These are phyloP conservation scores for Scaptomyza montana DNA, from an alignment of 1,140 invertebrate genomes.

Conservation along the genomic window DNA sequence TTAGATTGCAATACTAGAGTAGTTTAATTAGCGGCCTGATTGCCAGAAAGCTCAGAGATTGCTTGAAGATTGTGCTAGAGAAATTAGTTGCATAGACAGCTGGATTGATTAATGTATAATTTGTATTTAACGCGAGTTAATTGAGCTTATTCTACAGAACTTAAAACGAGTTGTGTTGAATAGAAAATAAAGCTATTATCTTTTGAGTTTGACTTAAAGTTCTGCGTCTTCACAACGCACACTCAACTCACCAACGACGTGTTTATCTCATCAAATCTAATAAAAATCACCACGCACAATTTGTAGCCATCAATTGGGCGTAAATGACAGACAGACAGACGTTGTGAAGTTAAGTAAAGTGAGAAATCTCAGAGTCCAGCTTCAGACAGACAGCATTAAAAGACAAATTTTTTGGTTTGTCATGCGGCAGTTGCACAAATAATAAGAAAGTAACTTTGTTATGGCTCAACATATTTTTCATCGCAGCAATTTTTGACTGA, in stretches of 20 bases:
- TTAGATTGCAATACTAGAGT: slow-evolving; percentile 18
- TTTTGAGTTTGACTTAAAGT: too few species aligned
- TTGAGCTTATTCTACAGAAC: neutral
- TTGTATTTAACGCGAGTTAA: neutral
- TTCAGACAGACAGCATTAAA: slow-evolving; percentile 13
- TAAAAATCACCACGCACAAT: slow-evolving; percentile 59
- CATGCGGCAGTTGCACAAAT: slow-evolving; percentile 8
- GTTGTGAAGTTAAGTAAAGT: neutral
- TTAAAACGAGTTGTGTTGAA: too few species aligned
- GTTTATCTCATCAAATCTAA: slow-evolving; percentile 59
- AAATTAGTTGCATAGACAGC: slow-evolving; percentile 22
- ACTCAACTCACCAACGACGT: slow-evolving; percentile 21
- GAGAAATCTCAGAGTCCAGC: neutral
- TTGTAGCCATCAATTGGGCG: slow-evolving; percentile 57
- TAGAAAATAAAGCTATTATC: too few species aligned
- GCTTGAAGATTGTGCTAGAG: slow-evolving; percentile 6
- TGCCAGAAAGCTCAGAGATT: neutral
- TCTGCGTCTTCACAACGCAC: too few species aligned
- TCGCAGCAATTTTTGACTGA: slow-evolving; percentile 23
- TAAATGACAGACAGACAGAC: slow-evolving; percentile 24
- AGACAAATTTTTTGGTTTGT: slow-evolving; percentile 27
- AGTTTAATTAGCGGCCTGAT: slow-evolving; percentile 29
- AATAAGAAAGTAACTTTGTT: slow-evolving; percentile 35
- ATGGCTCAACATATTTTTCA: slow-evolving; percentile 33
- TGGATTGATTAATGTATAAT: slow-evolving; percentile 14